phyloP scores from a whole-genome alignment of 2,888 invertebrate genomes.

The Gisinianus flammeolus region DNA sequence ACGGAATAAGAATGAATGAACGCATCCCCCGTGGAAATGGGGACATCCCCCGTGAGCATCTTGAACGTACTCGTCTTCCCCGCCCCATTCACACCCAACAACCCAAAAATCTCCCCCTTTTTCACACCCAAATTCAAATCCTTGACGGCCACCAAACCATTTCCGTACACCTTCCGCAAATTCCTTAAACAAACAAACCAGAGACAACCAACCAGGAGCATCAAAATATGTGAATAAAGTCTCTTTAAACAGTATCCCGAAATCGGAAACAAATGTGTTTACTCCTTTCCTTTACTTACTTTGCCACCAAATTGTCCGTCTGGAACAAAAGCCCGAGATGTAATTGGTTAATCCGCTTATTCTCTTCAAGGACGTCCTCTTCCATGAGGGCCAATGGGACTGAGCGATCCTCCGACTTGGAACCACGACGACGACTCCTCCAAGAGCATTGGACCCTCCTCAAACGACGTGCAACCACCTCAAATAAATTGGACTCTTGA shows the following conservation, averaged over 20 bases:
- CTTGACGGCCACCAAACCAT: conserved; percentile 75
- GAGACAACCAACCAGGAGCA: too few relatives aligned
- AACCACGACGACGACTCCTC: too few relatives aligned
- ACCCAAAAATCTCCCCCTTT: conserved; percentile 59
- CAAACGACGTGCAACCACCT: neutral
- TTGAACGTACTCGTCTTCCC: conserved; percentile 69
- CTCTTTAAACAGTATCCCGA: conserved; percentile 62
- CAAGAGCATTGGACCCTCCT: conserved; percentile 58
- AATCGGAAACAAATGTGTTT: conserved; percentile 63
- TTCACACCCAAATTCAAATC: conserved; percentile 73
- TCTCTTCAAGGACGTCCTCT: neutral
- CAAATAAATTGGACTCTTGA: neutral
- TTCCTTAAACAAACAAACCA: too few relatives aligned
- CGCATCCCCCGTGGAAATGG: conserved; percentile 73
- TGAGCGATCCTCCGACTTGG: too few relatives aligned
- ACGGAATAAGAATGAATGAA: conserved; percentile 68
- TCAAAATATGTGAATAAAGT: too few relatives aligned
- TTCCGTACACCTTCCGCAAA: conserved; percentile 79
- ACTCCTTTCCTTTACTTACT: conserved; percentile 1
- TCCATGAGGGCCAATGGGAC: conserved; percentile 8
- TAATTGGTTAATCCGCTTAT: neutral
- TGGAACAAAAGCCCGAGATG: neutral
- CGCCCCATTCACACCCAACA: neutral
- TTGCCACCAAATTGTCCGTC: conserved; percentile 10
- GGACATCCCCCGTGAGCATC: conserved; percentile 85